Evolutionary conservation across 1,140 invertebrate species (phyloP), one percentile per base, ranked within the genome.

Genomic region (Sogatella furcifera): DNA sequence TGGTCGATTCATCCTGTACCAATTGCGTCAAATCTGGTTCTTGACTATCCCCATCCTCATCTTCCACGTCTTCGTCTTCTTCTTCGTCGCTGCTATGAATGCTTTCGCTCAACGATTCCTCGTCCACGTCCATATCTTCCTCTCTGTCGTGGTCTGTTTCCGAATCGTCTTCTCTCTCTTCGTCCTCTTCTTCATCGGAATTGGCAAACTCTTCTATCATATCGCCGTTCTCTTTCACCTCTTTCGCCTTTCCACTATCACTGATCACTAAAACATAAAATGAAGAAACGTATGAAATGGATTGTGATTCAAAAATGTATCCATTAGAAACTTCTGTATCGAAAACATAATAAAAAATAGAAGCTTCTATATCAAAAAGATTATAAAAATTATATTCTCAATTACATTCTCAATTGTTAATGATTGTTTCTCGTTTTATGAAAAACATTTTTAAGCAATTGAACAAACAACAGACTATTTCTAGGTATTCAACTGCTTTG

Each of bases 21-120:
- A 88, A 73, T 62, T 81, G 81, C 67, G 84, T 82, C 2, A 88
- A 72, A 17, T 77, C 80, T 55, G 79, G 46, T 49, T 49, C 46
- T 49, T 49, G 46, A 15, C 46, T 49, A 49, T 22, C 46, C 2
- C 46, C 14, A 49, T 78, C 77, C 42, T 76, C 77, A 59, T 79
- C 75, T 46, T 72, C 75, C 54, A 21, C 13, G 6, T 44, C 43
- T 21, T 57, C 43, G 44, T 44, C 56, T 22, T 28, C 17, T 5
- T 62, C 54, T n/a, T 44, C 31, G 13, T 60, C 28, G 52, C 59
- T 38, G 34, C 34, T 38, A 10, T 38, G 34, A 1, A 38, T 38
- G 34, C 34, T 38, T 13, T 38, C 34, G 34, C 34, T 38, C 34
- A 38, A 38, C 34, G 34, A 38, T 38, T 76, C 66, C 68, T 68